These are phyloP conservation scores for fruit fly (Drosophila melanogaster) DNA, from an alignment of 1,140 invertebrate genomes.

Conservation along the genomic window Release_6_plus_ISO1_MT NC_004354.4:14116501-14117000, in stretches of 20 bases:
- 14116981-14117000: no score
- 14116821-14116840: slow-evolving; percentile 13
- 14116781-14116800: not conserved
- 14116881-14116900: no score
- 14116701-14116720: not conserved
- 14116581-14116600: slow-evolving; percentile 11
- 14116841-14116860: not conserved
- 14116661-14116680: slow-evolving; percentile 77
- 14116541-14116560: slow-evolving; percentile 28
- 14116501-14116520: slow-evolving; percentile 73
- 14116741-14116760: slow-evolving; percentile 2
- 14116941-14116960: no score
- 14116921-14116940: no score
- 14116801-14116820: slow-evolving; percentile 53
- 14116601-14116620: not conserved
- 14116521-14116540: slow-evolving; percentile 78
- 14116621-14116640: slow-evolving; percentile 1
- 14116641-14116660: slow-evolving; percentile 61
- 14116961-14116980: no score
- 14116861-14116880: not conserved
- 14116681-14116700: slow-evolving; percentile 32
- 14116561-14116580: slow-evolving; percentile 27
- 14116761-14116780: not conserved
- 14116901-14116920: no score
- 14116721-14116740: slow-evolving; percentile 12